Evolutionary conservation across 2,797 vertebrate genomes (phyloP), one percentile per base, ranked within the genome.

Genomic region (Oophaga sylvatica): DNA sequence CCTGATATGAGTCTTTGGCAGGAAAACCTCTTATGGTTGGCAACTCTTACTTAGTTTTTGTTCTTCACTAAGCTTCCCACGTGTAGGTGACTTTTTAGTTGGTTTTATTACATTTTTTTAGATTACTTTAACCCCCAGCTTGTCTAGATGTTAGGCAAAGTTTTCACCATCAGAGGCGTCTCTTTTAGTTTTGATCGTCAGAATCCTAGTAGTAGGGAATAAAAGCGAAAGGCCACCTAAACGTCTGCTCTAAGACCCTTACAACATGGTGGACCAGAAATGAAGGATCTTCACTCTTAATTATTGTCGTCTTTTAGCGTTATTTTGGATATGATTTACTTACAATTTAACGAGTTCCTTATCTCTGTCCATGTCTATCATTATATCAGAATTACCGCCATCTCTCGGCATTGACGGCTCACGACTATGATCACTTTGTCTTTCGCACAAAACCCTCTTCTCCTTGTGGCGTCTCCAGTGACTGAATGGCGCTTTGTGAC

Each of bases 341-440:
- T n/a, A 35, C 7, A 35, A 2, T 26, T 7, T 16, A 41, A 19
- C 22, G 10, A 2, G 1, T 59, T 57, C n/a, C 26, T 59, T 73
- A 73, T 73, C 19, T 73, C 17, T 20, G 59, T 41, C 11, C 17
- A 10, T 22, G 70, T 84, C 82, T 73, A 75, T 75, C 22, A 62
- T 84, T 22, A 17, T 57, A 56, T 83, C 56, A 75, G 22, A 62
- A 59, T 45, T 8, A 60, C 26, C 41, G 19, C 82, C 45, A 48
- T 62, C 48, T 48, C 71, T 59, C 82, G 0, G 41, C 22, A 67
- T 82, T 82, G 75, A 57, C n/a, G 6, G 22, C 57, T 62, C 59
- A 17, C 62, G 41, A 84, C 70, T 26, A 41, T 9, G 71, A 76
- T 62, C 70, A 62, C 82, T 83, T 71, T 84, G 82, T 84, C 83